Percentiles rank a stretch among this genome's conserved stretches.
phyloP scores from a whole-genome alignment of 2,797 vertebrate genomes.

The Xenops minutus region DNA sequence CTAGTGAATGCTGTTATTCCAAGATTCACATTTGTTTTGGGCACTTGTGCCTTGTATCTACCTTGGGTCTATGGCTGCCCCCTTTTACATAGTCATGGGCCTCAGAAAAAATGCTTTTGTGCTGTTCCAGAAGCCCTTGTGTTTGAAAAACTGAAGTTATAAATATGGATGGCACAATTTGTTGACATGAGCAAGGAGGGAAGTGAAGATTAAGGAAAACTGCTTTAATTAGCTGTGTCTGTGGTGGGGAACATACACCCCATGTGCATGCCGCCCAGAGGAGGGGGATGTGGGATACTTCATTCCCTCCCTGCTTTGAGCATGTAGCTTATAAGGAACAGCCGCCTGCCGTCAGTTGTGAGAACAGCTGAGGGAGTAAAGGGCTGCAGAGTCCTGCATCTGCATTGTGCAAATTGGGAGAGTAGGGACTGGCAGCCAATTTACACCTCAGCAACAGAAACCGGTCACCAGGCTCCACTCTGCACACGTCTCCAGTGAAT shows the following conservation, averaged over 20 bases:
- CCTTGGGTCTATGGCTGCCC: background rate
- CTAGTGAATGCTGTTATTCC: background rate
- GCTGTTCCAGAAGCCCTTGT: background rate
- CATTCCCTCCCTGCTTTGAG: background rate
- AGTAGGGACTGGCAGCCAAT: accelerated
- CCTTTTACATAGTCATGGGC: background rate
- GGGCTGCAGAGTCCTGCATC: background rate
- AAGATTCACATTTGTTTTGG: background rate
- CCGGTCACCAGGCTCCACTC: background rate
- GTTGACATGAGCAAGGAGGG: background rate
- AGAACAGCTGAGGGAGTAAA: background rate
- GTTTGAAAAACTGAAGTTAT: background rate
- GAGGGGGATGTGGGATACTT: background rate
- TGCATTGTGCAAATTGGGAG: background rate
- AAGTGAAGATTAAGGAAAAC: background rate
- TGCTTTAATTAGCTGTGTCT: background rate
- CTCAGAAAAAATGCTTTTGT: background rate
- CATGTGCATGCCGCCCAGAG: accelerated
- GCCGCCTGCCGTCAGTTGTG: accelerated
- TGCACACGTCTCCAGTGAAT: accelerated
- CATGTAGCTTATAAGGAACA: background rate
- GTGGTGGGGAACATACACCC: background rate
- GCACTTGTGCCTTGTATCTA: background rate
- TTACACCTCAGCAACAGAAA: background rate
- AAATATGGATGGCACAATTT: background rate